A percentile compares a stretch with the other conserved stretches of the same genome.
Evolutionary conservation across 92 coral and sea anemone species (phyloP).

Genomic region (Phenganax marumi): DNA sequence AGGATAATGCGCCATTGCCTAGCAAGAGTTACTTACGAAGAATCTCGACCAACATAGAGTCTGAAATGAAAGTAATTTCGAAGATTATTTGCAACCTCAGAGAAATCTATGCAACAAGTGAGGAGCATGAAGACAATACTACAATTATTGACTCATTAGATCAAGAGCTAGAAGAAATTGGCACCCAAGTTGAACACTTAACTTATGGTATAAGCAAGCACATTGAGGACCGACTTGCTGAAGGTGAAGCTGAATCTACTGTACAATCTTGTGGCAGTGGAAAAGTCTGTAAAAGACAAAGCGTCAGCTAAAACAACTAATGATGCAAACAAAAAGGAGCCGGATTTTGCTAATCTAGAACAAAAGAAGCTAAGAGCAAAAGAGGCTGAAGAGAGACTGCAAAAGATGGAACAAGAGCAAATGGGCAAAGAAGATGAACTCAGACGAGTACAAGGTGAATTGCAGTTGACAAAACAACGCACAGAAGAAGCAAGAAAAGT

Average conservation of each 20-base stretch:
- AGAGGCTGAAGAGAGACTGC: slow-evolving; percentile 45
- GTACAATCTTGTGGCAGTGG: neutral
- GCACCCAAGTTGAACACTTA: neutral
- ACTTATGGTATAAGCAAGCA: neutral
- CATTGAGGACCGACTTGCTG: neutral
- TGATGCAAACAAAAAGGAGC: neutral
- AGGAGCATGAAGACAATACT: neutral
- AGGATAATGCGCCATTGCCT: neutral
- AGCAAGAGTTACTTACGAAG: neutral
- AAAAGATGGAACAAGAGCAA: slow-evolving; percentile 55
- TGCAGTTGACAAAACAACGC: slow-evolving; percentile 50
- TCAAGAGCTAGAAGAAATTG: neutral
- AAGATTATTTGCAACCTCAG: neutral
- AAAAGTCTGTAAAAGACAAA: neutral
- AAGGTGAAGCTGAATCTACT: neutral
- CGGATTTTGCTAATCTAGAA: neutral
- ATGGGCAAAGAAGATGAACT: slow-evolving; percentile 42
- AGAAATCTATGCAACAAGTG: neutral
- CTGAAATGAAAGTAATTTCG: neutral
- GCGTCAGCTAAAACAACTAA: neutral
- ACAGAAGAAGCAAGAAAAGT: slow-evolving; percentile 55
- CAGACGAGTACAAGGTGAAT: slow-evolving; percentile 23
- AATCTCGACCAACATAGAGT: neutral
- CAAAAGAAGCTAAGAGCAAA: neutral
- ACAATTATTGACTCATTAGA: neutral